Percentiles rank a stretch among this genome's conserved stretches.
These are phyloP conservation scores for Zoanthus solanderi DNA, from an alignment of 92 coral and sea anemone genomes.

Conservation along the genomic window DNA sequence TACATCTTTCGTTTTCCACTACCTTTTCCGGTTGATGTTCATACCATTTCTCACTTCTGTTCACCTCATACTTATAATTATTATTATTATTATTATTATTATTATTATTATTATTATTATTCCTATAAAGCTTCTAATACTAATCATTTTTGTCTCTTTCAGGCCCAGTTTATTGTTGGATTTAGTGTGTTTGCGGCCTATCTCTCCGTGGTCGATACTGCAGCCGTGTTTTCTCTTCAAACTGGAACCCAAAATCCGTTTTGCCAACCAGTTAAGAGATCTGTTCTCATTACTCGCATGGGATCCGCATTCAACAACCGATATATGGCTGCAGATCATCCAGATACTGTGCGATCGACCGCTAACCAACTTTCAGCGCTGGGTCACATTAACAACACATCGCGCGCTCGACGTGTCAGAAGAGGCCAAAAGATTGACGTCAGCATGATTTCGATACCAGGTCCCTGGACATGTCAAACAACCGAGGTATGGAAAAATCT, in stretches of 20 bases:
- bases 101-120: no score
- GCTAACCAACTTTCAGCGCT: slow-evolving; percentile 44
- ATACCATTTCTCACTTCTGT: no score
- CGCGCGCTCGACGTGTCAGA: slow-evolving; percentile 20
- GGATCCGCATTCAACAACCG: slow-evolving; percentile 71
- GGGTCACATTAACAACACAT: background rate
- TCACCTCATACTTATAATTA: no score
- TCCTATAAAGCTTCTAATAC: no score
- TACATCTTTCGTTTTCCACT: no score
- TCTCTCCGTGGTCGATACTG: slow-evolving; percentile 39
- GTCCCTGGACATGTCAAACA: slow-evolving; percentile 79
- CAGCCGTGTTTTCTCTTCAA: slow-evolving; percentile 39
- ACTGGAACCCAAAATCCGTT: slow-evolving; percentile 19
- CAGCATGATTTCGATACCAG: slow-evolving; percentile 53
- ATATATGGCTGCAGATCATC: slow-evolving; percentile 76
- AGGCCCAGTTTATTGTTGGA: slow-evolving; percentile 14
- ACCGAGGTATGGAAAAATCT: slow-evolving; percentile 60
- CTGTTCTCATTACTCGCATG: slow-evolving; percentile 62
- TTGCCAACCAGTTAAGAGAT: slow-evolving; percentile 78
- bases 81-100: no score
- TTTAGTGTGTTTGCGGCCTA: slow-evolving; percentile 16
- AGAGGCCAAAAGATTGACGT: slow-evolving; percentile 45
- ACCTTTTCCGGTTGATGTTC: no score
- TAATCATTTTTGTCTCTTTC: background rate
- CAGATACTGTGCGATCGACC: slow-evolving; percentile 26